Evolutionary conservation across 2,888 invertebrate genomes (phyloP).

Genomic region (Augochlorella aurata): DNA sequence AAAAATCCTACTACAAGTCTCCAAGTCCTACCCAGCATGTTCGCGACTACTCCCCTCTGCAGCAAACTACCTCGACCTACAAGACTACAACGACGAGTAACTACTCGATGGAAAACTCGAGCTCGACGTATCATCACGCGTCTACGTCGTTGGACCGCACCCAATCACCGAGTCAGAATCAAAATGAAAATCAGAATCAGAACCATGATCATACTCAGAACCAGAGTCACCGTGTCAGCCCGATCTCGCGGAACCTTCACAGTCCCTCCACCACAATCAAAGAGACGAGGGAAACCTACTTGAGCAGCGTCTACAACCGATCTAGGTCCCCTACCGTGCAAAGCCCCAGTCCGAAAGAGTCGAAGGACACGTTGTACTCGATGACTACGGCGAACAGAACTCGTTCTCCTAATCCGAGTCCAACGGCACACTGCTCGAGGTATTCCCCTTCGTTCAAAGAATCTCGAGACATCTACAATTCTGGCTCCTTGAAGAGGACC

Average conservation of each 20-base stretch:
- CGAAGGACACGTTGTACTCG: conserved; percentile 74
- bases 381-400: conserved; percentile 71
- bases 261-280: conserved; percentile 75
- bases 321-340: conserved; percentile 70
- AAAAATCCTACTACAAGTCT: conserved; percentile 73
- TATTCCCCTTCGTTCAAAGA: conserved; percentile 73
- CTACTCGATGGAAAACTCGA: conserved; percentile 65
- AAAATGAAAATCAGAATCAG: conserved; percentile 39
- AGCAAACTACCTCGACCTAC: conserved; percentile 62
- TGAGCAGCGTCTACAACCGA: conserved; percentile 66
- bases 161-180: conserved; percentile 71
- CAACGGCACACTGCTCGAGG: conserved; percentile 47
- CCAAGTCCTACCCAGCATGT: conserved; percentile 71
- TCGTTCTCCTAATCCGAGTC: conserved; percentile 74
- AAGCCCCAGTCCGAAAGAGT: conserved; percentile 75
- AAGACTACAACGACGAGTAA: conserved; percentile 69
- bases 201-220: background rate
- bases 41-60: conserved; percentile 67
- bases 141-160: conserved; percentile 70
- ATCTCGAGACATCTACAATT: conserved; percentile 72
- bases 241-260: conserved; percentile 64
- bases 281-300: conserved; percentile 77
- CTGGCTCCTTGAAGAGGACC: conserved; percentile 69
- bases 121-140: conserved; percentile 66
- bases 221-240: conserved; percentile 58